Conservation (phyloP, 1,140 invertebrate genomes). For the Macrobrachium nipponense region DNA sequence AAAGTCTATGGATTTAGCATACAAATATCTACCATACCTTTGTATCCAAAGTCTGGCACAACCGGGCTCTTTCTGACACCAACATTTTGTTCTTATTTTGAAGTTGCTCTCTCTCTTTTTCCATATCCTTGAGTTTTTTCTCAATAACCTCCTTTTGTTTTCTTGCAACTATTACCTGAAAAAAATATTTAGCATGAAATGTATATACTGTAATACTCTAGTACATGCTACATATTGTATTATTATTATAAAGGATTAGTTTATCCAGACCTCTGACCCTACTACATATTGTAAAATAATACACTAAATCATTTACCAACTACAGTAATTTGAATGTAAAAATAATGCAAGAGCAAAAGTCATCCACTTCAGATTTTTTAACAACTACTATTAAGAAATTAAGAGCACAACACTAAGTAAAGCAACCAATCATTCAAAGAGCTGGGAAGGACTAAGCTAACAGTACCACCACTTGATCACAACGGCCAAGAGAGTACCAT, state of each 20-base stretch:
- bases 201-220: not conserved
- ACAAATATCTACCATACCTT: slow-evolving; percentile 71
- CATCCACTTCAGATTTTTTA: too few species aligned
- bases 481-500: too few species aligned
- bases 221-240: too few species aligned
- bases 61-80: slow-evolving; percentile 76
- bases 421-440: too few species aligned
- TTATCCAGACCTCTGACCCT: too few species aligned
- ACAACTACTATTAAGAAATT: too few species aligned
- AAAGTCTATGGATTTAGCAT: slow-evolving; percentile 23
- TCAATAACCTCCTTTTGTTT: slow-evolving; percentile 66
- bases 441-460: too few species aligned
- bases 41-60: slow-evolving; percentile 76
- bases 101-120: slow-evolving; percentile 77
- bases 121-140: slow-evolving; percentile 49
- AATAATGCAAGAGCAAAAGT: too few species aligned
- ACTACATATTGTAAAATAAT: not conserved
- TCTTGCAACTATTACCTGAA: slow-evolving; percentile 44
- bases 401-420: too few species aligned
- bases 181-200: not conserved
- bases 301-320: not conserved
- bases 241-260: too few species aligned
- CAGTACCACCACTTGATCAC: too few species aligned
- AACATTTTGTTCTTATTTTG: slow-evolving; percentile 77
- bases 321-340: not conserved